Percentiles rank a stretch among this genome's conserved stretches.
These are phyloP conservation scores for Urocyon cinereoargenteus DNA, from an alignment of 2,797 vertebrate species.

Conservation along the genomic window DNA sequence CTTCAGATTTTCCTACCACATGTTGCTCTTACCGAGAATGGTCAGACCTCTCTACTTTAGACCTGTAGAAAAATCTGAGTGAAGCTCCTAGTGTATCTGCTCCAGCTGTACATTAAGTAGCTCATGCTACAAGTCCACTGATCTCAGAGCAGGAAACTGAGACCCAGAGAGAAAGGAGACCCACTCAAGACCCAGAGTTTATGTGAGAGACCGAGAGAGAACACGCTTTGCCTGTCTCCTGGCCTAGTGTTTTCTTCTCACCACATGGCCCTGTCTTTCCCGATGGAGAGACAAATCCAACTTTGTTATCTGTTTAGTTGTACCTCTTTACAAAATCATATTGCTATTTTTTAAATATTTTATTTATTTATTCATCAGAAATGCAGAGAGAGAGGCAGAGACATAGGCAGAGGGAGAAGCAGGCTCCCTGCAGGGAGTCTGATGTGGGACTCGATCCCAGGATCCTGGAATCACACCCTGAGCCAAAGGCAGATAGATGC, in stretches of 20 bases:
- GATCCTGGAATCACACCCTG: too few species aligned
- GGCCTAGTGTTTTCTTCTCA: neutral
- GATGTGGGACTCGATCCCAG: too few species aligned
- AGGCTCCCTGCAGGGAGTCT: too few species aligned
- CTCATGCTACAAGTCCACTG: neutral
- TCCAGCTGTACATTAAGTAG: neutral
- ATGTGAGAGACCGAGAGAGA: neutral
- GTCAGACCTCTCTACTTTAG: neutral
- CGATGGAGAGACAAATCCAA: neutral
- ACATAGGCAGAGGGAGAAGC: too few species aligned
- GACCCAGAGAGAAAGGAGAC: neutral
- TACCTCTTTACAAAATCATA: slow-evolving; percentile 1
- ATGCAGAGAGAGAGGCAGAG: too few species aligned
- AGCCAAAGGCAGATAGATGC: too few species aligned
- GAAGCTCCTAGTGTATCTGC: neutral
- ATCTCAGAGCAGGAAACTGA: neutral
- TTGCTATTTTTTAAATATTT: neutral
- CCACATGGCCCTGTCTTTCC: neutral
- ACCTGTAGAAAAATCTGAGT: neutral
- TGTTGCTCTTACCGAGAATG: neutral
- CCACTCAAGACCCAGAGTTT: neutral
- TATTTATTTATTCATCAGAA: too few species aligned
- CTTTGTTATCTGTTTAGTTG: neutral
- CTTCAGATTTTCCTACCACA: neutral
- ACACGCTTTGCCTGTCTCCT: neutral